These are phyloP conservation scores for Melierax canorus DNA, from an alignment of 2,113 vertebrate species.

Conservation along the genomic window DNA sequence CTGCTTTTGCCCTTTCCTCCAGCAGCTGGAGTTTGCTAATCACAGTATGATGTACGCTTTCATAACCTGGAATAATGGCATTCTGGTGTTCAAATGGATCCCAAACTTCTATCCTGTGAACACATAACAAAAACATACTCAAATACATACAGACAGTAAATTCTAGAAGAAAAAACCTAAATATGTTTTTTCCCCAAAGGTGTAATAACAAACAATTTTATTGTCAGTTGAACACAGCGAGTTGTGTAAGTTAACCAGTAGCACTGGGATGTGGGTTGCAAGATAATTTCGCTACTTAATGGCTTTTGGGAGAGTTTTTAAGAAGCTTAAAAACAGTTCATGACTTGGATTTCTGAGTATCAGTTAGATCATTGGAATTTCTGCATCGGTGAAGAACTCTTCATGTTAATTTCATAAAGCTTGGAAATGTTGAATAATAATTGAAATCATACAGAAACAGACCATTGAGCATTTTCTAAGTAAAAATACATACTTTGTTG, in stretches of 20 bases:
- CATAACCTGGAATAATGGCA: constrained; percentile 58
- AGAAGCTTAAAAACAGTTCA: not conserved
- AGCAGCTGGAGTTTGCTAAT: constrained; percentile 56
- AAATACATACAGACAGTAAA: not conserved
- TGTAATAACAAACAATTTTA: not conserved
- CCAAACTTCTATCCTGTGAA: constrained; percentile 63
- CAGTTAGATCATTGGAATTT: not conserved
- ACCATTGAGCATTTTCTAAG: not conserved
- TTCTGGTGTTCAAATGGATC: constrained; percentile 55
- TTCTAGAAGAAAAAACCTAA: not conserved
- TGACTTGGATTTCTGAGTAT: not conserved
- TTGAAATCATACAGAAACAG: not conserved
- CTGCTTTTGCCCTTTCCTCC: constrained; percentile 58
- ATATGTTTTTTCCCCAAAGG: not conserved
- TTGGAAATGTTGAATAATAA: not conserved
- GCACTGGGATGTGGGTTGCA: not conserved
- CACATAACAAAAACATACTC: not conserved
- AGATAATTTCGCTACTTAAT: not conserved
- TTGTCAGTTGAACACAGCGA: not conserved
- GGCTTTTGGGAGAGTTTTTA: not conserved
- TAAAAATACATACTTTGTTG: not conserved
- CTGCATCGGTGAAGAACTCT: not conserved
- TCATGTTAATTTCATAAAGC: not conserved
- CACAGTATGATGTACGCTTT: constrained; percentile 25
- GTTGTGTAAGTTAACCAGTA: not conserved